Conservation (phyloP, 1,140 invertebrate species). For the Leptopilina boulardi region DNA sequence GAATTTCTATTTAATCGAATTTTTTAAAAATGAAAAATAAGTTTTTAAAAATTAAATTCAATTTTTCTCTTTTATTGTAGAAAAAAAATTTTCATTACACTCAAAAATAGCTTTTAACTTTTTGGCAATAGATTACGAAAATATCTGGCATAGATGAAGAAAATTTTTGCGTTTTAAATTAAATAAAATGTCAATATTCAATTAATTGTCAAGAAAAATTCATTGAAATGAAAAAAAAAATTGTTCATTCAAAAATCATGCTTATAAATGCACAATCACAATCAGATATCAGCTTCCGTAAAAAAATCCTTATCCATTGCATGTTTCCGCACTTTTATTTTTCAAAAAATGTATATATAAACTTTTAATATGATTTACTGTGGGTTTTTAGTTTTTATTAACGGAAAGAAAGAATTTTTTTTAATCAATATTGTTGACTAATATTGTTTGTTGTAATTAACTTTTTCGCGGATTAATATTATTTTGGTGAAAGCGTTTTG, state of each 20-base stretch:
- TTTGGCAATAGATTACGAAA: too few species aligned
- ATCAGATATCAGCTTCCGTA: slow-evolving; percentile 37
- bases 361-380: background rate
- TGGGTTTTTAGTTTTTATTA: background rate
- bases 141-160: too few species aligned
- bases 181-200: too few species aligned
- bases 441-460: background rate
- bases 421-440: background rate
- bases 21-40: too few species aligned
- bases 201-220: too few species aligned
- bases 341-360: slow-evolving; percentile 37
- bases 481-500: background rate
- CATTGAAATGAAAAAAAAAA: slow-evolving; percentile 36
- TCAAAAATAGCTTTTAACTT: too few species aligned
- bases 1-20: too few species aligned
- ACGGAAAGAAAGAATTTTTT: background rate
- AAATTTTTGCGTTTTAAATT: too few species aligned
- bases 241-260: slow-evolving; percentile 35
- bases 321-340: slow-evolving; percentile 37
- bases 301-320: background rate
- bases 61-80: too few species aligned
- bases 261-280: slow-evolving; percentile 46
- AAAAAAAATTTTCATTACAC: too few species aligned
- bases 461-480: background rate
- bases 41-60: too few species aligned